These are phyloP conservation scores for Loripinus fragilis DNA, from an alignment of 2,888 invertebrate genomes.

Conservation along the genomic window DNA sequence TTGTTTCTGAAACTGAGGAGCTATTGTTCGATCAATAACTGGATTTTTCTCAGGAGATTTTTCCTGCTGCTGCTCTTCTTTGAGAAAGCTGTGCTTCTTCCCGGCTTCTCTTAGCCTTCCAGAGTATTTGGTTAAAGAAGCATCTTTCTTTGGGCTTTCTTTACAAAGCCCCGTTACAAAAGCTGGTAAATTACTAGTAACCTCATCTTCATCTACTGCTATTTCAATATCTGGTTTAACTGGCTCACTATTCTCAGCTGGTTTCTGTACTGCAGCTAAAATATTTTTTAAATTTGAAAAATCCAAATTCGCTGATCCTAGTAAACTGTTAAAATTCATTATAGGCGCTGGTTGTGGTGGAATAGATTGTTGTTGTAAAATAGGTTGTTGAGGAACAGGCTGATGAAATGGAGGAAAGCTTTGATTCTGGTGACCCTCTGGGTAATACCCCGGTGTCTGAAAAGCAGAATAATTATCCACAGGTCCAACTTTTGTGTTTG, in stretches of 20 bases:
- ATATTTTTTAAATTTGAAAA: conserved; percentile 57
- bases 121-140: conserved; percentile 1
- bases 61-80: background rate
- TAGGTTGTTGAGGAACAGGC: background rate
- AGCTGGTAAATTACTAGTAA: conserved; percentile 17
- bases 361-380: background rate
- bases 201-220: background rate
- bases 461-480: background rate
- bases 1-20: background rate
- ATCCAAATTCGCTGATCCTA: conserved; percentile 42
- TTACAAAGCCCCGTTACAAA: conserved; percentile 12
- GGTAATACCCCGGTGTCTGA: background rate
- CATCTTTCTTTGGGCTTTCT: conserved; percentile 18
- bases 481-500: background rate
- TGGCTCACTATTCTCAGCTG: background rate
- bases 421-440: background rate
- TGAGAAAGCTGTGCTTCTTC: background rate
- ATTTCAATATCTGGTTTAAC: background rate
- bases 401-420: background rate
- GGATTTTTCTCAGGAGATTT: background rate
- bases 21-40: conserved; percentile 21
- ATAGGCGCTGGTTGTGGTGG: background rate
- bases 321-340: conserved; percentile 4
- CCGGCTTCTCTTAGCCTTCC: conserved; percentile 7
- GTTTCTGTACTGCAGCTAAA: conserved; percentile 45